Evolutionary conservation across 2,888 invertebrate species (phyloP).

Genomic region (Harpagoxenus sublaevis): DNA sequence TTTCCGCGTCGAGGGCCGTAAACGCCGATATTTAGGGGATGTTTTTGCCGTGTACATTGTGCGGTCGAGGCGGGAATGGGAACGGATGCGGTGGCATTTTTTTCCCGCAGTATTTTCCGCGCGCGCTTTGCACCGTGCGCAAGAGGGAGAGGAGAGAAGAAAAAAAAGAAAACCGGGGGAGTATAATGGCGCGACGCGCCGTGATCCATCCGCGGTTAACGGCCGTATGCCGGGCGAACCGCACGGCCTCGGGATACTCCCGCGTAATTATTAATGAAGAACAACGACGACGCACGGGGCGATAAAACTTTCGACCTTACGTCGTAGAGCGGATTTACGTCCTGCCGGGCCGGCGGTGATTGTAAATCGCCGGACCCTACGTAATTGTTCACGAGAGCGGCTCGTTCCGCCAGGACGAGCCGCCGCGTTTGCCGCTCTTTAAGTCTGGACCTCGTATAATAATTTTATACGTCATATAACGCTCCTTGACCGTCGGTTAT

Average conservation of each 20-base stretch:
- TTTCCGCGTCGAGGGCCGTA: conserved; percentile 64
- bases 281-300: conserved; percentile 54
- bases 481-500: conserved; percentile 19
- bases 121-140: conserved; percentile 31
- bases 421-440: conserved; percentile 50
- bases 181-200: conserved; percentile 41
- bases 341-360: conserved; percentile 40
- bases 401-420: conserved; percentile 47
- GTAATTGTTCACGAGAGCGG: conserved; percentile 54
- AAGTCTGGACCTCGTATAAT: conserved; percentile 41
- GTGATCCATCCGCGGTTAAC: conserved; percentile 50
- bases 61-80: conserved; percentile 38
- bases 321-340: conserved; percentile 61
- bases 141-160: background rate
- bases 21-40: conserved; percentile 76
- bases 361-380: conserved; percentile 56
- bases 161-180: conserved; percentile 6
- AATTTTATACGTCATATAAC: conserved; percentile 49
- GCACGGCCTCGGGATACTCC: conserved; percentile 34
- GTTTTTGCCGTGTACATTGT: conserved; percentile 68
- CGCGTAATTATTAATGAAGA: conserved; percentile 68
- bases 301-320: conserved; percentile 64
- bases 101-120: conserved; percentile 65
- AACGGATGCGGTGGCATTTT: conserved; percentile 58
- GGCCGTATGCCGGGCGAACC: conserved; percentile 52